Evolutionary conservation across 2,888 invertebrate species (phyloP).

Genomic region (Helleia helle): DNA sequence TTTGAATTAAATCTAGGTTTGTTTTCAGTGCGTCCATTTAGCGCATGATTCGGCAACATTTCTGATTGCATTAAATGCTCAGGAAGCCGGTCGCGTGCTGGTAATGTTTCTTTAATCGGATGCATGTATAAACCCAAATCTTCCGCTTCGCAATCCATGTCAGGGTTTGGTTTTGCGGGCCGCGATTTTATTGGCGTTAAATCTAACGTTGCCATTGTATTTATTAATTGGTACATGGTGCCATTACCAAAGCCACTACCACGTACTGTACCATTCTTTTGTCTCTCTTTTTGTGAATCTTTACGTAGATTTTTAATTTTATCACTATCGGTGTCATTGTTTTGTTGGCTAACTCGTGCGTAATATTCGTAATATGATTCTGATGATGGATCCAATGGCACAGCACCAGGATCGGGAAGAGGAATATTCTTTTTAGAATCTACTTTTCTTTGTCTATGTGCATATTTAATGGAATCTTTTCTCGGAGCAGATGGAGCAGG

Average conservation of each 20-base stretch:
- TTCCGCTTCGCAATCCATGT: conserved; percentile 55
- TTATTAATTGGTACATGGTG: conserved; percentile 60
- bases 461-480: conserved; percentile 67
- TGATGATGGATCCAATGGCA: conserved; percentile 58
- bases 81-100: conserved; percentile 63
- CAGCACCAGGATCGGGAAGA: conserved; percentile 61
- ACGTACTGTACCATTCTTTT: conserved; percentile 23
- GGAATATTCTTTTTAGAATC: conserved; percentile 59
- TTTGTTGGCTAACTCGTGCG: conserved; percentile 66
- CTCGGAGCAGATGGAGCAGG: conserved; percentile 59
- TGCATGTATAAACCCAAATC: conserved; percentile 64
- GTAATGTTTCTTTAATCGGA: conserved; percentile 57
- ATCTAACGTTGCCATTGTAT: conserved; percentile 64
- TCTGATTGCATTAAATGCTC: conserved; percentile 51
- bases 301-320: conserved; percentile 57
- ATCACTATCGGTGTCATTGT: conserved; percentile 64
- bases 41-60: conserved; percentile 30
- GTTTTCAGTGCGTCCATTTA: conserved; percentile 57
- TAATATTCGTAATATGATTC: conserved; percentile 70
- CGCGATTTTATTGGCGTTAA: conserved; percentile 51
- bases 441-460: conserved; percentile 62
- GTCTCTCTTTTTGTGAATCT: conserved; percentile 45
- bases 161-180: conserved; percentile 45
- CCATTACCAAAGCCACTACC: conserved; percentile 31
- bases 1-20: conserved; percentile 69